Conservation (phyloP, 2,113 vertebrate genomes). For the Heloderma charlesbogerti region DNA sequence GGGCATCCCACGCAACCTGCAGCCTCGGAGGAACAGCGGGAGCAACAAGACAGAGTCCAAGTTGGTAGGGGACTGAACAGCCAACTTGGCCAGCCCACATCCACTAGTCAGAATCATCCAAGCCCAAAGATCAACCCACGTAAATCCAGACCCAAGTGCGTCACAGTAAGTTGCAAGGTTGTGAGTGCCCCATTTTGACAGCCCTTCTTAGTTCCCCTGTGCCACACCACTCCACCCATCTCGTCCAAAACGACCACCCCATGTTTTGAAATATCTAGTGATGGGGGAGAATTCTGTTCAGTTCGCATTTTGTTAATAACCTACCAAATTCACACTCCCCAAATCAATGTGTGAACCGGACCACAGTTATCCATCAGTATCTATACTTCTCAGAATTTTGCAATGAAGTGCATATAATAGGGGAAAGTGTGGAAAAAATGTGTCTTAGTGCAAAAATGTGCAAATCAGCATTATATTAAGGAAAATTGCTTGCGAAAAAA, state of each 20-base stretch:
- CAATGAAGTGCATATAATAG: neutral
- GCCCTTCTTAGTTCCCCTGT: neutral
- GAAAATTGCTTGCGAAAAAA: neutral
- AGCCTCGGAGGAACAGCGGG: neutral
- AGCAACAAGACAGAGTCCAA: neutral
- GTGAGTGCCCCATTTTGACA: no score
- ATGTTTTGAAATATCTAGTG: neutral
- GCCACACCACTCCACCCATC: neutral
- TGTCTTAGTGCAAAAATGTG: neutral
- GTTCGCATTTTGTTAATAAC: no score
- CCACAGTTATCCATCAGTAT: neutral
- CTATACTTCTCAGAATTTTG: neutral
- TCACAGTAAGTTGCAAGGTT: neutral
- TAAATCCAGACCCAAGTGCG: neutral
- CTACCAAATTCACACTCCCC: no score
- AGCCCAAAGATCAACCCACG: neutral
- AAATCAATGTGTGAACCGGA: no score
- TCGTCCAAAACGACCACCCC: neutral
- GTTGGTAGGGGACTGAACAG: neutral
- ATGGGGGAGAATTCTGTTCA: no score
- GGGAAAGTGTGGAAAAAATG: neutral
- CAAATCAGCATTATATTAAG: neutral
- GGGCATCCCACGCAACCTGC: neutral
- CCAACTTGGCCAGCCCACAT: neutral
- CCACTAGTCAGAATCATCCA: neutral